A percentile compares a stretch with the other conserved stretches of the same genome.
phyloP scores from a whole-genome alignment of 1,140 invertebrate genomes.

The Aphelinus atriplicis region DNA sequence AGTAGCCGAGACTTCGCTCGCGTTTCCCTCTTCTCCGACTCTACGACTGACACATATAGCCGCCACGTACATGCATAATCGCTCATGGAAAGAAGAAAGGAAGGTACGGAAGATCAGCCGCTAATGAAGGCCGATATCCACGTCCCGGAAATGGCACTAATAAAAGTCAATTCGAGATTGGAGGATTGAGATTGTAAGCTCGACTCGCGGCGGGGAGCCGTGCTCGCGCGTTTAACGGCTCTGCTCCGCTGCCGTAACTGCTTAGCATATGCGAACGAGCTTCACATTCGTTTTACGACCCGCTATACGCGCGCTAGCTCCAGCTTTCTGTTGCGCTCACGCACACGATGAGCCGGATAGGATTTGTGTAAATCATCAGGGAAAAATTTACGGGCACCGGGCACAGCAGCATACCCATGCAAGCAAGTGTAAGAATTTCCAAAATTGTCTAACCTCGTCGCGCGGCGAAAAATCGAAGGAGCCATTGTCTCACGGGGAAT shows the following conservation, averaged over 20 bases:
- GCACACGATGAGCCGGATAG: background rate
- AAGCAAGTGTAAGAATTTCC: no score
- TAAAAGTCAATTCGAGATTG: slow-evolving; percentile 25
- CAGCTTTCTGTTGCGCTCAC: background rate
- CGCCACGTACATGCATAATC: no score
- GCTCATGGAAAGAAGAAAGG: background rate
- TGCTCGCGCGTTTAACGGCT: background rate
- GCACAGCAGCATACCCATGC: no score
- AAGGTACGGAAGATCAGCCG: slow-evolving; percentile 1
- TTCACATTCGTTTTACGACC: background rate
- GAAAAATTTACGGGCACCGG: slow-evolving; percentile 17
- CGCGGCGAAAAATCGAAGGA: slow-evolving; percentile 11
- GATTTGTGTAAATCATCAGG: slow-evolving; percentile 17
- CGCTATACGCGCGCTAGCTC: background rate
- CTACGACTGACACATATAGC: no score
- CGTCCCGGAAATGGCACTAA: slow-evolving; percentile 10
- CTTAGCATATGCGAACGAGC: slow-evolving; percentile 8
- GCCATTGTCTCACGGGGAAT: slow-evolving; percentile 12
- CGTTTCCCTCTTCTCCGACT: no score
- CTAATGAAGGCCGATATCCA: slow-evolving; percentile 17
- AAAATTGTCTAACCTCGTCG: background rate
- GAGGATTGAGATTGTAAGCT: slow-evolving; percentile 13
- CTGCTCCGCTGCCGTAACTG: background rate
- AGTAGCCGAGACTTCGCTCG: no score
- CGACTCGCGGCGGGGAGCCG: background rate